A percentile compares a stretch with the other conserved stretches of the same genome.
phyloP scores from a whole-genome alignment of 1,140 invertebrate genomes.

The Formica exsecta region DNA sequence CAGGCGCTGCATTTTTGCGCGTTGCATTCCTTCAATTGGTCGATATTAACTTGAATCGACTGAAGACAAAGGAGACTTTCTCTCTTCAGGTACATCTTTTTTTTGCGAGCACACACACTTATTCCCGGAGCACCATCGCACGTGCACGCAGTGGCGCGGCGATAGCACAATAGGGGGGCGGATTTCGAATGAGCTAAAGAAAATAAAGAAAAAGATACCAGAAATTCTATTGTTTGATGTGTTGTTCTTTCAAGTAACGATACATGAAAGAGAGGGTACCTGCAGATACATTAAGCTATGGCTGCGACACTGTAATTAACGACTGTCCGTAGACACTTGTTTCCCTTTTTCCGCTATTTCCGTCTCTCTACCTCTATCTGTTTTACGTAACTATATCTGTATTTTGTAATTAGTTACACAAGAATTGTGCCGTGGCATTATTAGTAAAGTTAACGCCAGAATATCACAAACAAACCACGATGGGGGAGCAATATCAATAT shows the following conservation, averaged over 20 bases:
- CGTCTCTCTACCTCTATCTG: slow-evolving; percentile 63
- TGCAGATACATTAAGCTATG: slow-evolving; percentile 83
- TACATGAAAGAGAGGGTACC: slow-evolving; percentile 80
- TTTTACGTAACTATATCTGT: slow-evolving; percentile 63
- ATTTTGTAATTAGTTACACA: slow-evolving; percentile 50
- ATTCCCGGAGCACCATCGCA: slow-evolving; percentile 73
- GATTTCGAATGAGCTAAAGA: slow-evolving; percentile 29
- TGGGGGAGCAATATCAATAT: slow-evolving; percentile 46
- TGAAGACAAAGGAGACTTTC: slow-evolving; percentile 47
- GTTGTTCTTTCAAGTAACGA: slow-evolving; percentile 31
- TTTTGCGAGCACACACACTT: slow-evolving; percentile 55
- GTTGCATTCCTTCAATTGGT: slow-evolving; percentile 64
- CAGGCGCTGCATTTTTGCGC: slow-evolving; percentile 37
- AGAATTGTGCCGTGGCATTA: slow-evolving; percentile 43
- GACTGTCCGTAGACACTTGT: slow-evolving; percentile 72
- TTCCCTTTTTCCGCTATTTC: slow-evolving; percentile 60
- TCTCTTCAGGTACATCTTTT: slow-evolving; percentile 62
- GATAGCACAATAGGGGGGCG: slow-evolving; percentile 79
- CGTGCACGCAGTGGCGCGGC: slow-evolving; percentile 83
- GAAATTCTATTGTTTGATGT: slow-evolving; percentile 41
- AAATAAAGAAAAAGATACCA: slow-evolving; percentile 20
- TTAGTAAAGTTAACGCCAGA: slow-evolving; percentile 46
- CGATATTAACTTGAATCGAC: slow-evolving; percentile 73
- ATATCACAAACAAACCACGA: slow-evolving; percentile 45
- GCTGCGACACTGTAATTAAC: slow-evolving; percentile 82